Evolutionary conservation across 2,113 vertebrate genomes (phyloP), one percentile per base, ranked within the genome.

Genomic region (Cottus gobio): DNA sequence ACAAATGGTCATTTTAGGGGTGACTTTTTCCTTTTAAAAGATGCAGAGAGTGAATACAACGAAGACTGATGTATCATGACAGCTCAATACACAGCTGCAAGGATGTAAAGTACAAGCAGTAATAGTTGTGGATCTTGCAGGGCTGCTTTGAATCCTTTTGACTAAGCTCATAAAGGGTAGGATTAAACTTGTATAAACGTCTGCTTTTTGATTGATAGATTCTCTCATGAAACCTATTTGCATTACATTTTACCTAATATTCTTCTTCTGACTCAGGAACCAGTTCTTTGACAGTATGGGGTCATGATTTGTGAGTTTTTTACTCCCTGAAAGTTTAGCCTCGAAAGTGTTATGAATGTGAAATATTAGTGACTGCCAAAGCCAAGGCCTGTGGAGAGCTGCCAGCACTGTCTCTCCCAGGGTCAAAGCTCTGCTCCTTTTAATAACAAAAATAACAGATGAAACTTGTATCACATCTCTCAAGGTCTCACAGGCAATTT

Each of bases 361-460:
- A 87, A 84, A 89, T 85, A 91, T 90, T 70, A 72, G 84, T 8
- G 68, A 72, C 30, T 76, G 79, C 70, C 72, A 58, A 61, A 85
- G 80, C 89, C 89, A 77, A 89, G 84, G 80, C 72, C 75, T 46
- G 60, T 76, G 71, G 80, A 79, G 75, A 42, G 77, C 80, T 77
- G 86, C 82, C 86, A 88, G 69, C 77, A 11, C 46, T 4, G 66
- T 69, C 75, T 86, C 80, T 85, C 81, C 84, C 84, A 88, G 87
- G 90, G 80, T 85, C 86, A 82, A 64, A 70, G 36, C 76, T 71
- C 78, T 13, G 81, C 71, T 73, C 67, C 75, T 68, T 82, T 77
- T 88, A 82, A 84, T 83, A 86, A 85, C 81, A 84, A 79, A 87
- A 88, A 81, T 71, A 81, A 89, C 86, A 86, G 84, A 86, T 83